These are phyloP conservation scores for Gymnogyps californianus DNA, from an alignment of 2,113 vertebrate species.

Conservation along the genomic window DNA sequence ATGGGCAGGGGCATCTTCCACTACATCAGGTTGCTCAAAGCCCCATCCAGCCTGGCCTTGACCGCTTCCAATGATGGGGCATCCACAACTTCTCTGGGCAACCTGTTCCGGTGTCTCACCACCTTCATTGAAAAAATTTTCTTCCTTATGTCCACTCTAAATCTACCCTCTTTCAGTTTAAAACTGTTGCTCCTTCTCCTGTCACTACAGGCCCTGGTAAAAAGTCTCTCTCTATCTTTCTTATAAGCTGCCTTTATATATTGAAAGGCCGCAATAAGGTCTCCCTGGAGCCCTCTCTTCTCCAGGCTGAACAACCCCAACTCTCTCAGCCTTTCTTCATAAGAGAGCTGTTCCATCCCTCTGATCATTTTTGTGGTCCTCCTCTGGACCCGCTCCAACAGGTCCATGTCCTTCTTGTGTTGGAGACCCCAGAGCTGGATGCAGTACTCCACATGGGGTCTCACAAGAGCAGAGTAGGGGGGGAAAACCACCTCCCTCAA, in stretches of 20 bases:
- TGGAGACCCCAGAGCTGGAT: background rate
- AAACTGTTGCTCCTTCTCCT: background rate
- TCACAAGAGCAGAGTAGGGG: background rate
- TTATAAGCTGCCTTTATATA: background rate
- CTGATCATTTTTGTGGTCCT: background rate
- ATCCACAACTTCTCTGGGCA: background rate
- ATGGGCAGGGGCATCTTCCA: accelerated
- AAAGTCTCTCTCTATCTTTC: background rate
- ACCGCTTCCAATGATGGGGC: background rate
- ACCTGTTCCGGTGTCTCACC: background rate
- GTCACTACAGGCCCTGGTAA: background rate
- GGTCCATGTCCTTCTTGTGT: background rate
- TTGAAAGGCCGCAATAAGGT: background rate
- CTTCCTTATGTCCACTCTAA: background rate
- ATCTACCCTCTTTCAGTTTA: background rate
- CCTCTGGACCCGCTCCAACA: background rate
- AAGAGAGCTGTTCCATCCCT: background rate
- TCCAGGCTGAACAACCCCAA: background rate
- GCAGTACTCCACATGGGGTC: background rate
- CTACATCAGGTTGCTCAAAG: background rate
- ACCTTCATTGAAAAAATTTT: background rate
- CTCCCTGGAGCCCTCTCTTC: background rate
- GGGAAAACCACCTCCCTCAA: accelerated
- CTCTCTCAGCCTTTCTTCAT: background rate
- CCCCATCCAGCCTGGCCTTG: background rate